A percentile compares a stretch with the other conserved stretches of the same genome.
Conservation (phyloP, 2,797 vertebrate genomes). For the Crocidura indochinensis region DNA sequence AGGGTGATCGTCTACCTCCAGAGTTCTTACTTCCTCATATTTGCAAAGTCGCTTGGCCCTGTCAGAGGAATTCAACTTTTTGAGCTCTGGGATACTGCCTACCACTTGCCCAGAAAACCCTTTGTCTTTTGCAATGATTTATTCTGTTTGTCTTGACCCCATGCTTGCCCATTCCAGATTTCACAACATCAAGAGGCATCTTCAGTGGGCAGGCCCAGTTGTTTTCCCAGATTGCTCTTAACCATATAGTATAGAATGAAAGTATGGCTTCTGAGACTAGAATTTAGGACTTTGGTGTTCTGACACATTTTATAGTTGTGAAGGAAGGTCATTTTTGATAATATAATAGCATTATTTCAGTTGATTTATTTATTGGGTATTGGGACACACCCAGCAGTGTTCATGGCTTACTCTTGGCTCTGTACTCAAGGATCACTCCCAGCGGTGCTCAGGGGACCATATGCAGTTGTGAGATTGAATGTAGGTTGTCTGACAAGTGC, state of each 20-base stretch:
- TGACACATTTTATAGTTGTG: slow-evolving; percentile 21
- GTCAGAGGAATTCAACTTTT: background rate
- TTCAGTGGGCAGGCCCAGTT: background rate
- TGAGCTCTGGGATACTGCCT: background rate
- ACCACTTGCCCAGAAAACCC: background rate
- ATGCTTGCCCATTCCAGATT: background rate
- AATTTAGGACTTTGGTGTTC: slow-evolving; percentile 25
- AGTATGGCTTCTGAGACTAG: background rate
- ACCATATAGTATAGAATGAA: slow-evolving; percentile 1
- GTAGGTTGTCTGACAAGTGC: too few relatives aligned
- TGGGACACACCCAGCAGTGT: too few relatives aligned
- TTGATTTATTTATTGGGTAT: background rate
- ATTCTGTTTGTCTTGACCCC: background rate
- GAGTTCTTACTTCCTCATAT: background rate
- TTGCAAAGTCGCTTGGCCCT: background rate
- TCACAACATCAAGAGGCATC: background rate
- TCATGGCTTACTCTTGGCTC: too few relatives aligned
- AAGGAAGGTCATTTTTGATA: background rate
- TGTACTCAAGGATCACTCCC: too few relatives aligned
- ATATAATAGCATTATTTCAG: slow-evolving; percentile 48
- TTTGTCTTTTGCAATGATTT: background rate
- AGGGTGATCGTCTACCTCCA: background rate
- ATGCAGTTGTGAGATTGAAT: too few relatives aligned
- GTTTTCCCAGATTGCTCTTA: background rate
- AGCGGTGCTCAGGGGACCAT: too few relatives aligned